Evolutionary conservation across 2,888 invertebrate genomes (phyloP).

Genomic region (Brassicogethes aeneus): DNA sequence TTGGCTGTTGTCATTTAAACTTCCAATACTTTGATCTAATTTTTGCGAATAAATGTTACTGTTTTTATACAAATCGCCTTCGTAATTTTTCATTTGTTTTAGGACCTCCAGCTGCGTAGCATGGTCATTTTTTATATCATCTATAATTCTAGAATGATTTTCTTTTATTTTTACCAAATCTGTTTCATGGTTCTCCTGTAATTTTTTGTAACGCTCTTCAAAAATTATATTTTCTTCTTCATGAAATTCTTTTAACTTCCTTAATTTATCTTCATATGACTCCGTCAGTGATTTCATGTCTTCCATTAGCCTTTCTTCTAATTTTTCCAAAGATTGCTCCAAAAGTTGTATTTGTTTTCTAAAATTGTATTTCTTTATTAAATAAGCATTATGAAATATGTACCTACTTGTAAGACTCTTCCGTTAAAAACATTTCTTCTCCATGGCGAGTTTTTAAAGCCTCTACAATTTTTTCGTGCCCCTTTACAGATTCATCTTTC

Average conservation of each 20-base stretch:
- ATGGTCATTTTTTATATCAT: conserved; percentile 45
- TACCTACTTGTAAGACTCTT: conserved; percentile 52
- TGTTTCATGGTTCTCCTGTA: conserved; percentile 27
- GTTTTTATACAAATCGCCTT: conserved; percentile 44
- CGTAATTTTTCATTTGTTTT: conserved; percentile 47
- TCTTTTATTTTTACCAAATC: conserved; percentile 44
- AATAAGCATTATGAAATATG: not conserved
- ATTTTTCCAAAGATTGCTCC: conserved; percentile 47
- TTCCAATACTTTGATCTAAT: conserved; percentile 42
- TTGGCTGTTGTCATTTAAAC: conserved; percentile 44
- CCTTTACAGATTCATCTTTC: conserved; percentile 24
- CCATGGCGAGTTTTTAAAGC: conserved; percentile 48
- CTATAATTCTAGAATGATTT: conserved; percentile 44
- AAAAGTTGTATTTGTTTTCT: conserved; percentile 51
- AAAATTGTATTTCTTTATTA: conserved; percentile 16
- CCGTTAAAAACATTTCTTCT: conserved; percentile 53
- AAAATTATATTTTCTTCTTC: conserved; percentile 28
- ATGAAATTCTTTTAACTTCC: conserved; percentile 25
- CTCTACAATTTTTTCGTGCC: conserved; percentile 39
- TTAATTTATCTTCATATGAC: conserved; percentile 46
- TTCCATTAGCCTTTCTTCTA: conserved; percentile 51
- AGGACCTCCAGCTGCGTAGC: conserved; percentile 50
- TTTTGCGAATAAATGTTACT: conserved; percentile 45
- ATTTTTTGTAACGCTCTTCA: conserved; percentile 30
- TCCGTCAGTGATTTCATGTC: conserved; percentile 47